These are phyloP conservation scores for Lasioglossum lativentre DNA, from an alignment of 2,888 invertebrate species.

Conservation along the genomic window DNA sequence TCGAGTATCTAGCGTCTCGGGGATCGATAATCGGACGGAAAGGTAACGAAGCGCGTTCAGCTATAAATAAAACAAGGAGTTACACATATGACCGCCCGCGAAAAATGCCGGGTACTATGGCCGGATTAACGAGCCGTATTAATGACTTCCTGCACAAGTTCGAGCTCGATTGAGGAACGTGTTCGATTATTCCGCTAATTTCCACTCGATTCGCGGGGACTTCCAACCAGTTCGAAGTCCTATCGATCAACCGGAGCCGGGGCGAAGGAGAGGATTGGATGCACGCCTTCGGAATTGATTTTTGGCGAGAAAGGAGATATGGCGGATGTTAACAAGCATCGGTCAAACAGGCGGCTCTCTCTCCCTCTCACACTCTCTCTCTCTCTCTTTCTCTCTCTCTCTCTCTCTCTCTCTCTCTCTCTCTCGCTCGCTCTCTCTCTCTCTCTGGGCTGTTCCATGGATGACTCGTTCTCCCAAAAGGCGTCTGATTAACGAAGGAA, in stretches of 20 bases:
- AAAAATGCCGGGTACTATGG: constrained; percentile 49
- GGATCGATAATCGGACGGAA: constrained; percentile 60
- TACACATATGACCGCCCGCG: constrained; percentile 39
- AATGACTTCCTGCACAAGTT: constrained; percentile 22
- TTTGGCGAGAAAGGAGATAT: neutral
- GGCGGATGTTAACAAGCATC: neutral
- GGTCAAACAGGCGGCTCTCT: neutral
- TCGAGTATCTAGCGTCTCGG: constrained; percentile 49
- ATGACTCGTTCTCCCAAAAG: constrained; percentile 13
- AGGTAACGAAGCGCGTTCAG: constrained; percentile 57
- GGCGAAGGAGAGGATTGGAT: neutral
- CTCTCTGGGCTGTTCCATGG: neutral
- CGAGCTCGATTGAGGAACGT: neutral
- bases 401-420: neutral
- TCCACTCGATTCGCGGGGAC: neutral
- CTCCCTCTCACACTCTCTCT: neutral
- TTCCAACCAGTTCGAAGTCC: constrained; percentile 2
- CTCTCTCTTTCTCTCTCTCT: neutral
- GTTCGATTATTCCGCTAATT: neutral
- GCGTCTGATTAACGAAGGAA: constrained; percentile 44
- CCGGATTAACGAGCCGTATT: constrained; percentile 39
- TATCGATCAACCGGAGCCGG: neutral
- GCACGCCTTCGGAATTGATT: neutral
- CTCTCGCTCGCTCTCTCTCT: neutral
- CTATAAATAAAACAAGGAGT: constrained; percentile 60